phyloP scores from a whole-genome alignment of 23 tunicate genomes.

The Pegea sp. region DNA sequence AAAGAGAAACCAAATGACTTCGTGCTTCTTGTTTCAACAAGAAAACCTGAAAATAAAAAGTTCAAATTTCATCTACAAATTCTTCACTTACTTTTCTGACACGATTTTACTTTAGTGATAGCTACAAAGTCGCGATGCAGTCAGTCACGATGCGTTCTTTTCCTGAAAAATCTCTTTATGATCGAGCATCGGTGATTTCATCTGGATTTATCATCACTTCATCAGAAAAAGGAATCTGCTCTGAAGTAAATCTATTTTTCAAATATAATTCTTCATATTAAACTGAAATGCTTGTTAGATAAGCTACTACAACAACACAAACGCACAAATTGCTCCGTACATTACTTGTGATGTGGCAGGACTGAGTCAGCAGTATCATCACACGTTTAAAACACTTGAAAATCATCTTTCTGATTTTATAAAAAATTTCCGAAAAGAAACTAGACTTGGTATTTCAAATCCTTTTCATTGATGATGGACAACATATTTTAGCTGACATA shows the following conservation, averaged over 20 bases:
- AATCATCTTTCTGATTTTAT: too few relatives aligned
- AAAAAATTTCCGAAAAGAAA: too few relatives aligned
- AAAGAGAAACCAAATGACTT: conserved; percentile 26
- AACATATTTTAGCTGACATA: too few relatives aligned
- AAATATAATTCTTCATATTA: too few relatives aligned
- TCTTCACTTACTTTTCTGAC: neutral
- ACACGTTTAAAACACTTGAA: conserved; percentile 6
- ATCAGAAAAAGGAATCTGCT: conserved; percentile 22
- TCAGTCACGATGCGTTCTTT: conserved; percentile 20
- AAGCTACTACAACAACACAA: conserved; percentile 51
- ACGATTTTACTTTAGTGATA: conserved; percentile 15
- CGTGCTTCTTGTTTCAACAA: conserved; percentile 26
- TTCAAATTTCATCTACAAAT: neutral
- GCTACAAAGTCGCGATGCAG: conserved; percentile 45
- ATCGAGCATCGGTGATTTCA: conserved; percentile 36
- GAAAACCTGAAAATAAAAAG: conserved; percentile 28
- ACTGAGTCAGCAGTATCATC: conserved; percentile 13
- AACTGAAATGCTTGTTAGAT: too few relatives aligned
- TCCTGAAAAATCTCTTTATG: conserved; percentile 3
- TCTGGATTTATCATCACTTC: conserved; percentile 42
- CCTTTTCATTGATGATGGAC: too few relatives aligned
- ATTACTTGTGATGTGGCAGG: conserved; percentile 54
- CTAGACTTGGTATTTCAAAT: too few relatives aligned
- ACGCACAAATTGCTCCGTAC: conserved; percentile 35
- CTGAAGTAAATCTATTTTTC: conserved; percentile 47